These are phyloP conservation scores for Meganola albula DNA, from an alignment of 2,888 invertebrate genomes.

Conservation along the genomic window DNA sequence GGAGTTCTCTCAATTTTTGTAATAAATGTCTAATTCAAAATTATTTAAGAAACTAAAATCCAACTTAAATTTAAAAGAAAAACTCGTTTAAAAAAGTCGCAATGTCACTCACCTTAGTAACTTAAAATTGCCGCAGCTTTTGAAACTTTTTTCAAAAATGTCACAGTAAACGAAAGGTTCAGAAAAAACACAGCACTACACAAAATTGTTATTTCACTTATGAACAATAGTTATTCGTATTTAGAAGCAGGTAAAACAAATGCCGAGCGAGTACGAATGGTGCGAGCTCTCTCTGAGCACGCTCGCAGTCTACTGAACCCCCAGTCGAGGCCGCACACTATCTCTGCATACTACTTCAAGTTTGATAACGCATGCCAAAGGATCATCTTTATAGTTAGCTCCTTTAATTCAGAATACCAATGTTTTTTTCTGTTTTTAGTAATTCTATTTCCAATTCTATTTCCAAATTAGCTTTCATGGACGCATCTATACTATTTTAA, in stretches of 20 bases:
- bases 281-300: constrained; percentile 51
- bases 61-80: constrained; percentile 2
- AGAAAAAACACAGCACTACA: constrained; percentile 32
- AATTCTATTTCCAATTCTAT: constrained; percentile 20
- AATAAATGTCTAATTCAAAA: too few species aligned
- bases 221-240: constrained; percentile 15
- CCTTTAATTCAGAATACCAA: constrained; percentile 29
- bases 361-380: constrained; percentile 62
- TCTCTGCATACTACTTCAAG: constrained; percentile 56
- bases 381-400: constrained; percentile 44
- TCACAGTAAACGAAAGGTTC: constrained; percentile 27
- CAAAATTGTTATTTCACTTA: constrained; percentile 25
- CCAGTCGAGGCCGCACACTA: constrained; percentile 45
- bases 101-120: constrained; percentile 30
- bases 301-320: constrained; percentile 51
- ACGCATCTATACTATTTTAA: too few species aligned
- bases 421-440: constrained; percentile 20
- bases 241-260: constrained; percentile 26
- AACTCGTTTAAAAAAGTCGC: constrained; percentile 10
- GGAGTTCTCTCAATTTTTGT: too few species aligned
- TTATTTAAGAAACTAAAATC: too few species aligned
- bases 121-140: constrained; percentile 20
- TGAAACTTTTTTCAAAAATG: constrained; percentile 21
- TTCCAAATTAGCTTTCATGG: not conserved
- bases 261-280: constrained; percentile 39